Evolutionary conservation across 2,888 invertebrate species (phyloP), one percentile per base, ranked within the genome.

Genomic region (Oligia fasciuncula): DNA sequence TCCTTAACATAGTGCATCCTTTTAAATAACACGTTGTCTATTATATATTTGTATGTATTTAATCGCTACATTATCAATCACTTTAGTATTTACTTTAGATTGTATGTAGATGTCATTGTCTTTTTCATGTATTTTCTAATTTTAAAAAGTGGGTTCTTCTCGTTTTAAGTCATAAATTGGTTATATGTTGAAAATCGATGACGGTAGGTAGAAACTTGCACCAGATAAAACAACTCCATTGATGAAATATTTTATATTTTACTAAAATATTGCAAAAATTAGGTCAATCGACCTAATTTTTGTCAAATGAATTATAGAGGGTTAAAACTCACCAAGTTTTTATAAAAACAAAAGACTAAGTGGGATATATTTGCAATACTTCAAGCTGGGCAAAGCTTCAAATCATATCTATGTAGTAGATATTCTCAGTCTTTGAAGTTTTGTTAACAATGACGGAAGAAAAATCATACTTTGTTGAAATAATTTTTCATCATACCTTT

Each of bases 341-440:
- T n/a, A 46, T 54, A 8, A 49, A 40, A 13, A 68, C 17, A 9
- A 23, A 23, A 0, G 1, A 35, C 11, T 4, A 13, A 13, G 0
- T 49, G 9, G 35, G 8, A 9, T 35, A 63, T 49, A 8, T 62
- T 35, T 65, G 79, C 72, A 79, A 79, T 67, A 81, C 76, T 40
- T 51, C 1, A 19, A 70, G 40, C 74, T 86, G 86, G 74, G 17
- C 66, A 40, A 70, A 75, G 60, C 72, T 76, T 86, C 76, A 69
- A 63, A 66, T 80, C 63, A 74, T 85, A 83, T 85, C 85, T 85
- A 86, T 1, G 0, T 17, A 67, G 57, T 79, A 85, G 85, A 85
- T 83, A 86, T 78, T 76, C 13, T 51, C 35, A 83, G 14, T 73
- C 0, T 62, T 85, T 79, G 76, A 85, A 77, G 79, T 74, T 76